Evolutionary conservation across 2,888 invertebrate genomes (phyloP).

Genomic region (Agonum fuliginosum): DNA sequence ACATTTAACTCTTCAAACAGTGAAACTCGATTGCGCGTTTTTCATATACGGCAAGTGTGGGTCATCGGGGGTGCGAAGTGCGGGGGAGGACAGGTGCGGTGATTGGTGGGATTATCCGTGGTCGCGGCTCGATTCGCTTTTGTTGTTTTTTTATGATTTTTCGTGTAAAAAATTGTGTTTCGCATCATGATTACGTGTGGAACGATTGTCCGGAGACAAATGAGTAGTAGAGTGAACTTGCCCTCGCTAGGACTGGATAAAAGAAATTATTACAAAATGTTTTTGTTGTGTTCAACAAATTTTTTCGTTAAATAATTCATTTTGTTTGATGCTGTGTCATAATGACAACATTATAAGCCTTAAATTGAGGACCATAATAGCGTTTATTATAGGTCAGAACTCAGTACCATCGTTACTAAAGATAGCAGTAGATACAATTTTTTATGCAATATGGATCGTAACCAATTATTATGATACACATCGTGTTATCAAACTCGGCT

Average conservation of each 20-base stretch:
- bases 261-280: not conserved
- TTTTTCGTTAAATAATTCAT: too few species aligned
- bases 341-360: too few species aligned
- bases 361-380: too few species aligned
- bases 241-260: not conserved
- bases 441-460: too few species aligned
- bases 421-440: too few species aligned
- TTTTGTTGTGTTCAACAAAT: too few species aligned
- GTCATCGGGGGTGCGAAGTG: not conserved
- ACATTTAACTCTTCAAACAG: conserved; percentile 51
- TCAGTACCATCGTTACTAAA: too few species aligned
- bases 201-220: conserved; percentile 51
- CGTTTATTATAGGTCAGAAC: too few species aligned
- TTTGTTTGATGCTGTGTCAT: too few species aligned
- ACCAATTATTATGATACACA: too few species aligned
- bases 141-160: conserved; percentile 53
- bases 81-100: conserved; percentile 31
- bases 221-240: conserved; percentile 44
- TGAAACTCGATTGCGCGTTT: conserved; percentile 49
- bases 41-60: conserved; percentile 7
- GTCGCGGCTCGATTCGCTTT: conserved; percentile 44
- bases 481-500: too few species aligned
- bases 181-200: conserved; percentile 53
- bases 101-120: conserved; percentile 55
- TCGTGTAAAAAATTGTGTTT: conserved; percentile 52